Conservation (phyloP, 2,797 vertebrate species). For the Pseudomugil gertrudae region DNA sequence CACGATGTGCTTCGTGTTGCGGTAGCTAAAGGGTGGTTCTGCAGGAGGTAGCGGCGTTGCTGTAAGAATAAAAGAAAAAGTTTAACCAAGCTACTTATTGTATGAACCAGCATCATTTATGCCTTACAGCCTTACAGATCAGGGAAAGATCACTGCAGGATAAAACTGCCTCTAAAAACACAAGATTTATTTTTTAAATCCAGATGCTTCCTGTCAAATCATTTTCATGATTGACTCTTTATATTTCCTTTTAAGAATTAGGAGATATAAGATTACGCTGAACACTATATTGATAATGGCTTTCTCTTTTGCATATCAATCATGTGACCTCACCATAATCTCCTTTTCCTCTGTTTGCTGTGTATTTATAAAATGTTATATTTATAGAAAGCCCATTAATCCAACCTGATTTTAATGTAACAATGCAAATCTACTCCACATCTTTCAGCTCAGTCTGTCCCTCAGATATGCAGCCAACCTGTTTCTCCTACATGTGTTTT, state of each 20-base stretch:
- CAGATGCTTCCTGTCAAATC: background rate
- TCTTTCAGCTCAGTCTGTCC: slow-evolving; percentile 14
- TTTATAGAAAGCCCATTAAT: background rate
- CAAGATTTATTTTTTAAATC: background rate
- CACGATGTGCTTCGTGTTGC: background rate
- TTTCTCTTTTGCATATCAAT: slow-evolving; percentile 4
- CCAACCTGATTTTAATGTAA: slow-evolving; percentile 7
- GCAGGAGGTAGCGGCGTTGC: background rate
- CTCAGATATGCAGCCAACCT: slow-evolving; percentile 28
- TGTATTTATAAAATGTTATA: background rate
- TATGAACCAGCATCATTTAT: background rate
- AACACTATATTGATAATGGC: background rate
- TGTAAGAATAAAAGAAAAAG: no score
- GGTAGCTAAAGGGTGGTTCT: background rate
- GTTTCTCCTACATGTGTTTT: slow-evolving; percentile 69
- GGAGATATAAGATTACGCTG: background rate
- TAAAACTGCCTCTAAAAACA: background rate
- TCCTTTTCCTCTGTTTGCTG: background rate
- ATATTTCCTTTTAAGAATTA: background rate
- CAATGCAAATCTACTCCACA: slow-evolving; percentile 17
- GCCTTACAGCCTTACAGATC: background rate
- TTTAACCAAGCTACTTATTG: background rate
- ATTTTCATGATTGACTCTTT: background rate
- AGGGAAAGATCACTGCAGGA: background rate
- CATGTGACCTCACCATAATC: background rate